phyloP scores from a whole-genome alignment of 2,888 invertebrate genomes.

The Dolomedes plantarius region DNA sequence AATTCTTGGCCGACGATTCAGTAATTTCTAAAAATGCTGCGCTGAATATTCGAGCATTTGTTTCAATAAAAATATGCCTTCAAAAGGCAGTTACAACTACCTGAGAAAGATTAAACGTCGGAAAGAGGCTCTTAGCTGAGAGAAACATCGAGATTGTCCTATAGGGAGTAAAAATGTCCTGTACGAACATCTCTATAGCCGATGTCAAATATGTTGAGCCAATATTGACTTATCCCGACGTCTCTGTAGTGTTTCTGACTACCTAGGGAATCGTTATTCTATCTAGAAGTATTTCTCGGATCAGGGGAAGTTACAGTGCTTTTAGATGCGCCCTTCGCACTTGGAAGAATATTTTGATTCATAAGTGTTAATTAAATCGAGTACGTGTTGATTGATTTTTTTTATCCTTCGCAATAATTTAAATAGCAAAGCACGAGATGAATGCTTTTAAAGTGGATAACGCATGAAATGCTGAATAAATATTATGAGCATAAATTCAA shows the following conservation, averaged over 20 bases:
- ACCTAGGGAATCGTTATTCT: slow-evolving; percentile 32
- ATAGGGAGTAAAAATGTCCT: slow-evolving; percentile 61
- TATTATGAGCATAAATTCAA: too few species aligned
- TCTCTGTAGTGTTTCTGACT: slow-evolving; percentile 54
- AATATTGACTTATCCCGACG: slow-evolving; percentile 66
- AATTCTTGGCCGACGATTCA: too few species aligned
- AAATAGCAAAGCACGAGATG: not conserved
- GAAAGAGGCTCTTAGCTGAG: slow-evolving; percentile 41
- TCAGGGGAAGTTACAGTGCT: slow-evolving; percentile 1
- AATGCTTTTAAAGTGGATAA: too few species aligned
- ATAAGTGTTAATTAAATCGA: slow-evolving; percentile 47
- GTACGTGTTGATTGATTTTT: not conserved
- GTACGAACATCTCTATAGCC: slow-evolving; percentile 54
- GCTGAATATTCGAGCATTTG: not conserved
- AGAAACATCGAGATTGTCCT: slow-evolving; percentile 54
- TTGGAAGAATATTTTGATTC: slow-evolving; percentile 2
- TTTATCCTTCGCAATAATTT: not conserved
- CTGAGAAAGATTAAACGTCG: slow-evolving; percentile 30
- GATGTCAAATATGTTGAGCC: slow-evolving; percentile 64
- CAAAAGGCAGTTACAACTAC: not conserved
- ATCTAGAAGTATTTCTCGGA: slow-evolving; percentile 38
- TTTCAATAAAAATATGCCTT: slow-evolving; percentile 15
- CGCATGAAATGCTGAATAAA: too few species aligned
- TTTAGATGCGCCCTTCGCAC: slow-evolving; percentile 10
- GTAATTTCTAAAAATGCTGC: not conserved